phyloP scores from a whole-genome alignment of 2,113 vertebrate species.

The Anseranas semipalmata region DNA sequence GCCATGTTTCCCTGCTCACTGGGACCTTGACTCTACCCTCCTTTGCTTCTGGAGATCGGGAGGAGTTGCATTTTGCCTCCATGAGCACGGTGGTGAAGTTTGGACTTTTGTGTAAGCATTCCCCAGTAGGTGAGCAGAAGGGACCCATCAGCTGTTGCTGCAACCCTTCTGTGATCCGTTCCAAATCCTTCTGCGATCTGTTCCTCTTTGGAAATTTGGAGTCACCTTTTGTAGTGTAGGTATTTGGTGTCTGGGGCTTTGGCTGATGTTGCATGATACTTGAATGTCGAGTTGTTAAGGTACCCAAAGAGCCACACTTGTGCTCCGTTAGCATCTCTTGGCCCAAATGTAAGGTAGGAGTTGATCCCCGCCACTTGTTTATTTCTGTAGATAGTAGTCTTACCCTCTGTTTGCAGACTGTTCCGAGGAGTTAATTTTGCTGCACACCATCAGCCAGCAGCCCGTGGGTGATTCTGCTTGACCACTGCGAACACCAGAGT shows the following conservation, averaged over 20 bases:
- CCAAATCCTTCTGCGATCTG: too few relatives aligned
- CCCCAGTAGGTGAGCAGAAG: background rate
- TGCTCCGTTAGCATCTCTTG: background rate
- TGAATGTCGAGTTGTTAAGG: background rate
- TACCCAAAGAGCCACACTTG: background rate
- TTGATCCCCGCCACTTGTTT: background rate
- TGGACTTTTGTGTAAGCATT: background rate
- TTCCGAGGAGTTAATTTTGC: background rate
- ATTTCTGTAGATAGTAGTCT: background rate
- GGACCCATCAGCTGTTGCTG: background rate
- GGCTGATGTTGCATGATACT: background rate
- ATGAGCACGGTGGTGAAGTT: background rate
- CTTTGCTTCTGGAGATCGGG: background rate
- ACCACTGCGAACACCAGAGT: background rate
- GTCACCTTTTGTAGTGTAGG: background rate
- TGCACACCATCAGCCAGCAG: background rate
- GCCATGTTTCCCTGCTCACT: background rate
- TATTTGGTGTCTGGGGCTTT: background rate
- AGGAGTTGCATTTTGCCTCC: background rate
- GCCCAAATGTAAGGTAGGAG: background rate
- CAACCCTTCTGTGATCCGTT: background rate
- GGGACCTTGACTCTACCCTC: background rate
- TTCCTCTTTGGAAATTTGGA: background rate
- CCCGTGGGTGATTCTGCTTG: background rate
- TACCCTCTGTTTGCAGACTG: background rate